Percentiles rank a stretch among this genome's conserved stretches.
Evolutionary conservation across 2,113 vertebrate species (phyloP).

Genomic region (Pollachius pollachius): DNA sequence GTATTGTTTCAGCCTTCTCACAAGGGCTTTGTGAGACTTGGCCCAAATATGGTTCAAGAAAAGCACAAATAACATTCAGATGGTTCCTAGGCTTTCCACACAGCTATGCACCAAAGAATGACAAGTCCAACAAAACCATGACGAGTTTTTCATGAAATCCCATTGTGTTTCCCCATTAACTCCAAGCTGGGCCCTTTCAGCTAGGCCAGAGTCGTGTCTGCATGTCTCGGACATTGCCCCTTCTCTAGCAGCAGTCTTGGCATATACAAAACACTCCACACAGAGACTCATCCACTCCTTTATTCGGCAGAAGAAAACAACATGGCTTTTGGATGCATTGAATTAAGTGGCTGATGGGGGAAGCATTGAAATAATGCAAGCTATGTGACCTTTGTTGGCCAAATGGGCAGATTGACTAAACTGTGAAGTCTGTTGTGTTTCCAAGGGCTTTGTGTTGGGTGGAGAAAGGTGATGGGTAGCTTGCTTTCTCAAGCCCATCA

Average conservation of each 20-base stretch:
- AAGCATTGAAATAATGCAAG: conserved; percentile 60
- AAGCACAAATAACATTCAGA: conserved; percentile 79
- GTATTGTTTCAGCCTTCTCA: conserved; percentile 70
- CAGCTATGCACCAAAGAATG: conserved; percentile 76
- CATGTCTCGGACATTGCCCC: conserved; percentile 63
- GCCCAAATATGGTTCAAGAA: conserved; percentile 74
- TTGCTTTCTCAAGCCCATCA: conserved; percentile 39
- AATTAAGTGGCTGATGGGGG: conserved; percentile 58
- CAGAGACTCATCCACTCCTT: conserved; percentile 64
- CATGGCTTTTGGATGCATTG: conserved; percentile 57
- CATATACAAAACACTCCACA: conserved; percentile 60
- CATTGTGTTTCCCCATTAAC: conserved; percentile 78
- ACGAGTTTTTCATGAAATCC: conserved; percentile 73
- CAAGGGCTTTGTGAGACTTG: conserved; percentile 70
- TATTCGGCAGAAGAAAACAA: conserved; percentile 51
- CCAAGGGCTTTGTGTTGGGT: conserved; percentile 47
- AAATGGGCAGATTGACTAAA: conserved; percentile 47
- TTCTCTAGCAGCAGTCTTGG: conserved; percentile 74
- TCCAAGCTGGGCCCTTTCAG: conserved; percentile 78
- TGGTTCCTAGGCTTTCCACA: conserved; percentile 76
- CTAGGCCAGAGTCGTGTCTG: conserved; percentile 78
- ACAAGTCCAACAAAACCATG: conserved; percentile 80
- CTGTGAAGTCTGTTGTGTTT: conserved; percentile 40
- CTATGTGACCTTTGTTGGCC: conserved; percentile 56
- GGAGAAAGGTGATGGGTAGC: conserved; percentile 19